Evolutionary conservation across 2,888 invertebrate species (phyloP), one percentile per base, ranked within the genome.

Genomic region (Eupithecia tripunctaria): DNA sequence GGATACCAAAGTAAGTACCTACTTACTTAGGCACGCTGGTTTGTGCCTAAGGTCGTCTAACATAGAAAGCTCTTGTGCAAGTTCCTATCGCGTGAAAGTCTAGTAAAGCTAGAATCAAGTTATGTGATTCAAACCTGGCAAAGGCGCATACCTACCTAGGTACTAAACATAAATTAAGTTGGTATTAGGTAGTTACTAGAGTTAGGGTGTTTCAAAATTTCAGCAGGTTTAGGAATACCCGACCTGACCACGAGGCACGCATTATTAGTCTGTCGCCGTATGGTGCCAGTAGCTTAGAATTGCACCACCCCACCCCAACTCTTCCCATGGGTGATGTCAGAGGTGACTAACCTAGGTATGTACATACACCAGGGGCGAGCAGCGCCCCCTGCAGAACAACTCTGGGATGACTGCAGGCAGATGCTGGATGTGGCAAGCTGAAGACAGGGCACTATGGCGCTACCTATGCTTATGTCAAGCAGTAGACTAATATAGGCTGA

Each of bases 31-130:
- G 29, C 25, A 60, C 27, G 8, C 18, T 18, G 3, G 29, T 12
- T 27, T 10, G 15, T 29, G 29, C 27, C 18, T 60, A 60, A 63
- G 62, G n/a, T 63, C 62, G 10, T 32, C 21, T 25, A 25, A 68
- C 47, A 66, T 74, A 71, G 74, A 74, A 74, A 74, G 74, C 71
- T 63, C 60, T 68, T 66, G 68, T 47, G 69, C 27, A 72, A 75
- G 74, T 41, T 69, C 51, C 66, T 60, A 64, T 47, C 15, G 2
- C 62, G 68, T 69, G 74, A 74, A 71, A 74, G 74, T 67, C 67
- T 63, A 38, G 70, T 38, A 60, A 70, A 36, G 36, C 36, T 36
- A 36, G 36, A 36, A 72, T 70, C 74, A 67, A 72, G 74, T 72
- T 64, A 70, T 72, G 65, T 41, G 69, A 62, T 43, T 51, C 60